phyloP scores from a whole-genome alignment of 2,113 vertebrate species.

The Triplophysa rosa region DNA sequence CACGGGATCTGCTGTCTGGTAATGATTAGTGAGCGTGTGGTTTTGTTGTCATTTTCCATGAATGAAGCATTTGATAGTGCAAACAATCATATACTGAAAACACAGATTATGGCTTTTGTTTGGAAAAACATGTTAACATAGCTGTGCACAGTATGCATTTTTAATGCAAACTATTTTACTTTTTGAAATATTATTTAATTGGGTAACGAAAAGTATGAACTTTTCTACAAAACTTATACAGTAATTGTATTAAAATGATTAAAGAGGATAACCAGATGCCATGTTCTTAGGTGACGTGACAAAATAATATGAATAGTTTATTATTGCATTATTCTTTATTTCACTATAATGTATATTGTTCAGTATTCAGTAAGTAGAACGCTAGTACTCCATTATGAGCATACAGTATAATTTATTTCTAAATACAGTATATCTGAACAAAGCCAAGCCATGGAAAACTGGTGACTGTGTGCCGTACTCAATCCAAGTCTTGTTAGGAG shows the following conservation, averaged over 20 bases:
- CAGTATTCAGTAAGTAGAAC: not conserved
- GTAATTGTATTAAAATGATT: not conserved
- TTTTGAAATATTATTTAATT: too few species aligned
- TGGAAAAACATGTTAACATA: too few species aligned
- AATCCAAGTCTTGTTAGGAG: not conserved
- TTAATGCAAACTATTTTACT: not conserved
- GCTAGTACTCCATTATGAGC: too few species aligned
- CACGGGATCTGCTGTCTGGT: constrained; percentile 11
- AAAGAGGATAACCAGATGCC: not conserved
- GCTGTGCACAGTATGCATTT: too few species aligned
- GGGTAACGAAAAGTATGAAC: too few species aligned
- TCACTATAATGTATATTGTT: not conserved
- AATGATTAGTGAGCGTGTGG: constrained; percentile 31
- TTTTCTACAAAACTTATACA: too few species aligned
- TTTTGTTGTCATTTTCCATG: not conserved
- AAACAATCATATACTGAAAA: not conserved
- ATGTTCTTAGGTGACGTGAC: not conserved
- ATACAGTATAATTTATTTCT: not conserved
- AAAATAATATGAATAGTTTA: not conserved
- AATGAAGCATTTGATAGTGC: not conserved
- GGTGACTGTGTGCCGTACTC: not conserved
- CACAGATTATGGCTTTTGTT: too few species aligned
- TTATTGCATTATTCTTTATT: too few species aligned
- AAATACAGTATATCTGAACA: not conserved
- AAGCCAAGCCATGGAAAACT: not conserved